Conservation (phyloP, 2,888 invertebrate species). For the Oscheius myriophilus region DNA sequence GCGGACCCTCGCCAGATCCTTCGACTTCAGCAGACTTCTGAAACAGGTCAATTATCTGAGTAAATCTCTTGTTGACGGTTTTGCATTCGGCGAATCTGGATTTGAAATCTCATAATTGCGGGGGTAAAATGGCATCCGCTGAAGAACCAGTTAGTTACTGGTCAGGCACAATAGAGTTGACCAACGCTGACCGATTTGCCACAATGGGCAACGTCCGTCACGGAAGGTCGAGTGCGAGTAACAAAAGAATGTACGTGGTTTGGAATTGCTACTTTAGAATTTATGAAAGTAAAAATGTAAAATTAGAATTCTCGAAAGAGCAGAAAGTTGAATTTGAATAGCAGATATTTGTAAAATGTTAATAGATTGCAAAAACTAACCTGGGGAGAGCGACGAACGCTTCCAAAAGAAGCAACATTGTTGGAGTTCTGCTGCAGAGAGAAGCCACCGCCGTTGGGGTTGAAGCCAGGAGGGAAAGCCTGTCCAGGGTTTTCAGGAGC, state of each 20-base stretch:
- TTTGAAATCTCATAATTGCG: too few relatives aligned
- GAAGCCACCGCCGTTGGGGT: constrained; percentile 60
- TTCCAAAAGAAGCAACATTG: constrained; percentile 56
- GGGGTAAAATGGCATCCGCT: too few relatives aligned
- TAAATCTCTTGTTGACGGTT: not conserved
- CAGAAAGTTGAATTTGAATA: too few relatives aligned
- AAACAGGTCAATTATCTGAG: constrained; percentile 14
- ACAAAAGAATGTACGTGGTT: not conserved
- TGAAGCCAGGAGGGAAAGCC: constrained; percentile 67
- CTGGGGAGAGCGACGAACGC: constrained; percentile 43
- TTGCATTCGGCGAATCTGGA: constrained; percentile 1
- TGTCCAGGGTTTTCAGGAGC: constrained; percentile 58
- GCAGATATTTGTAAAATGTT: too few relatives aligned
- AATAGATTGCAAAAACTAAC: not conserved
- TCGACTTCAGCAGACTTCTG: constrained; percentile 46
- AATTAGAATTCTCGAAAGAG: too few relatives aligned
- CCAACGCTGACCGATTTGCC: too few relatives aligned
- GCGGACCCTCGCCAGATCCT: constrained; percentile 52
- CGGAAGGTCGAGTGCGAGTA: not conserved
- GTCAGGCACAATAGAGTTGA: too few relatives aligned
- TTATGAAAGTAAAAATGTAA: too few relatives aligned
- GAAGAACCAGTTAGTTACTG: too few relatives aligned
- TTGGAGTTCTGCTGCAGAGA: constrained; percentile 64
- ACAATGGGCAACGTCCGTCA: too few relatives aligned
- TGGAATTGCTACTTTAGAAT: not conserved